Percentiles rank a stretch among this genome's conserved stretches.
These are phyloP conservation scores for Ammodytes dubius DNA, from an alignment of 2,113 vertebrate genomes.

Conservation along the genomic window DNA sequence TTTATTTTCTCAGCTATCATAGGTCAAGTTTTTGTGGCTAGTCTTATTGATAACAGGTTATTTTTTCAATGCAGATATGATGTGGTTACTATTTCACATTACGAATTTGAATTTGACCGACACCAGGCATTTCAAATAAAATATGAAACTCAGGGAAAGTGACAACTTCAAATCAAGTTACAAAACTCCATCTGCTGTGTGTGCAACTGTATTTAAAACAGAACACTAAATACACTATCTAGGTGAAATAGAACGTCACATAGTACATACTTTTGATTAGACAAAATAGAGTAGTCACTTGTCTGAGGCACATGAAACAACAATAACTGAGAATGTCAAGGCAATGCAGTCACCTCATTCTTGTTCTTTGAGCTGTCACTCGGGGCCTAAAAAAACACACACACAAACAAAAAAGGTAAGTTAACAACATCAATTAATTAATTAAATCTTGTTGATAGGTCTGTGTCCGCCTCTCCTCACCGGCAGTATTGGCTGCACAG, in stretches of 20 bases:
- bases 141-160: background rate
- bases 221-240: background rate
- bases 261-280: background rate
- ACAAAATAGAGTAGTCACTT: background rate
- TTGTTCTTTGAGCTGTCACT: constrained; percentile 31
- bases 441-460: background rate
- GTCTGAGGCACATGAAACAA: background rate
- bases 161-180: background rate
- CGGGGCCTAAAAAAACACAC: constrained; percentile 72
- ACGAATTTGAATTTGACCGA: too few species aligned
- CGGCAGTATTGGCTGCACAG: constrained; percentile 91
- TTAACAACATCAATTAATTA: too few species aligned
- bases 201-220: background rate
- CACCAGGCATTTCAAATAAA: background rate
- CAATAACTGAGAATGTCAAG: background rate
- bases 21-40: background rate
- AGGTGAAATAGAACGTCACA: too few species aligned
- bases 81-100: background rate
- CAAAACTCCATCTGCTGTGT: background rate
- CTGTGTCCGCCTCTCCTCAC: constrained; percentile 72
- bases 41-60: background rate
- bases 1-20: background rate
- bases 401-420: constrained; percentile 1
- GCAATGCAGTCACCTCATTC: constrained; percentile 69
- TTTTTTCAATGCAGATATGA: background rate